phyloP scores from a whole-genome alignment of 1,140 invertebrate genomes.

The Homarus americanus region DNA sequence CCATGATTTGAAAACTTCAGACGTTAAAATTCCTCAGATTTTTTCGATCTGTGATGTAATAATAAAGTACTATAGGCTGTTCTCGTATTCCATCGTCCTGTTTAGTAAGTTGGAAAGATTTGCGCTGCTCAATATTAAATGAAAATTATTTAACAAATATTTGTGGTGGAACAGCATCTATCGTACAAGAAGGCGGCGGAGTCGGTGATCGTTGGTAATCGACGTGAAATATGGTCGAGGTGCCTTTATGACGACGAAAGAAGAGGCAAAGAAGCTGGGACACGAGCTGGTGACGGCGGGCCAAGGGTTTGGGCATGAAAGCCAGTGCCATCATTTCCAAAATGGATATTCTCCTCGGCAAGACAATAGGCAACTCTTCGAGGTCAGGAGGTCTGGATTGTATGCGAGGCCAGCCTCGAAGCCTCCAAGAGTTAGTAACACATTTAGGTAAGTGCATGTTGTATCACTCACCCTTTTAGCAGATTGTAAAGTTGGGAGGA shows the following conservation, averaged over 20 bases:
- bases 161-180: conserved; percentile 83
- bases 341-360: conserved; percentile 82
- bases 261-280: conserved; percentile 79
- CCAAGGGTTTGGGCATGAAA: conserved; percentile 79
- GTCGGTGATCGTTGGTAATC: conserved; percentile 80
- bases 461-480: too few species aligned
- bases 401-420: conserved; percentile 79
- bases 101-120: too few species aligned
- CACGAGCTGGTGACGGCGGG: conserved; percentile 78
- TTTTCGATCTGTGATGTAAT: too few species aligned
- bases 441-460: conserved; percentile 79
- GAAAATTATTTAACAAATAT: too few species aligned
- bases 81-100: too few species aligned
- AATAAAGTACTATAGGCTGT: too few species aligned
- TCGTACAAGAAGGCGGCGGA: conserved; percentile 84
- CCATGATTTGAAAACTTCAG: too few species aligned
- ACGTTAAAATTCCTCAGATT: too few species aligned
- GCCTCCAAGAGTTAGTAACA: conserved; percentile 79
- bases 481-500: too few species aligned
- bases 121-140: too few species aligned
- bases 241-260: conserved; percentile 78
- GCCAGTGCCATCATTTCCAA: conserved; percentile 80
- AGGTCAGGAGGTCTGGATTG: conserved; percentile 81
- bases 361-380: conserved; percentile 82
- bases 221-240: conserved; percentile 83